A percentile compares a stretch with the other conserved stretches of the same genome.
Evolutionary conservation across 2,797 vertebrate species (phyloP).

Genomic region (Taenioides sp.): DNA sequence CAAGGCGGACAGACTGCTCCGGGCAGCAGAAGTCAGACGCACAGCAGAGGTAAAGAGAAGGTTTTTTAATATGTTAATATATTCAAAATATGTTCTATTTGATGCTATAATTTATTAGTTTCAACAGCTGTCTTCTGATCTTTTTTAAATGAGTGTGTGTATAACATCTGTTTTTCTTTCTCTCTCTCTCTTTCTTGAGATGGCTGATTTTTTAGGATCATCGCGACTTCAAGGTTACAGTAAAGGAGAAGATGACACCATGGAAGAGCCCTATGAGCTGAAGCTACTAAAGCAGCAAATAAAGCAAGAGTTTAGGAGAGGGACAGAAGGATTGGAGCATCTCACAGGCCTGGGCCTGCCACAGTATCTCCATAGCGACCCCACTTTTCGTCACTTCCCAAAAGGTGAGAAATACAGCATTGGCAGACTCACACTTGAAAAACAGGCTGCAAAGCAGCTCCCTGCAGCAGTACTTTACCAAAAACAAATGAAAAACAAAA

Average conservation of each 20-base stretch:
- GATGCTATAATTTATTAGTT: background rate
- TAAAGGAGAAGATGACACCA: slow-evolving; percentile 94
- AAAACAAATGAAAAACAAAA: slow-evolving; percentile 97
- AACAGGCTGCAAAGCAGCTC: slow-evolving; percentile 97
- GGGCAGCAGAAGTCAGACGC: slow-evolving; percentile 87
- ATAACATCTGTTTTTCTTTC: background rate
- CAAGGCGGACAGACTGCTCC: slow-evolving; percentile 91
- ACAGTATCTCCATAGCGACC: slow-evolving; percentile 92
- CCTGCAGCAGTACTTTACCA: slow-evolving; percentile 94
- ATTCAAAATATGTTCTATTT: background rate
- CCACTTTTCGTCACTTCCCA: slow-evolving; percentile 92
- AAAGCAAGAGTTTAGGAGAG: slow-evolving; percentile 97
- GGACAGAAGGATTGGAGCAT: slow-evolving; percentile 91
- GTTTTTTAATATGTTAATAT: background rate
- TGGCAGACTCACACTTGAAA: slow-evolving; percentile 95
- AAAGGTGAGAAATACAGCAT: slow-evolving; percentile 99
- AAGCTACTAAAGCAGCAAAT: slow-evolving; percentile 98
- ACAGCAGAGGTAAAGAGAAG: slow-evolving; percentile 81
- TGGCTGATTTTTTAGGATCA: slow-evolving; percentile 91
- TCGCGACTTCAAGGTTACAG: slow-evolving; percentile 89
- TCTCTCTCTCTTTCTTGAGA: slow-evolving; percentile 54
- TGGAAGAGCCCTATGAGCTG: slow-evolving; percentile 98
- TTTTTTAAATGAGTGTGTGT: background rate
- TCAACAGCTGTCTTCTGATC: background rate
- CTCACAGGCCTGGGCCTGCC: slow-evolving; percentile 87